Conservation (phyloP, 2,797 vertebrate species). For the Pantherophis vulpinus region DNA sequence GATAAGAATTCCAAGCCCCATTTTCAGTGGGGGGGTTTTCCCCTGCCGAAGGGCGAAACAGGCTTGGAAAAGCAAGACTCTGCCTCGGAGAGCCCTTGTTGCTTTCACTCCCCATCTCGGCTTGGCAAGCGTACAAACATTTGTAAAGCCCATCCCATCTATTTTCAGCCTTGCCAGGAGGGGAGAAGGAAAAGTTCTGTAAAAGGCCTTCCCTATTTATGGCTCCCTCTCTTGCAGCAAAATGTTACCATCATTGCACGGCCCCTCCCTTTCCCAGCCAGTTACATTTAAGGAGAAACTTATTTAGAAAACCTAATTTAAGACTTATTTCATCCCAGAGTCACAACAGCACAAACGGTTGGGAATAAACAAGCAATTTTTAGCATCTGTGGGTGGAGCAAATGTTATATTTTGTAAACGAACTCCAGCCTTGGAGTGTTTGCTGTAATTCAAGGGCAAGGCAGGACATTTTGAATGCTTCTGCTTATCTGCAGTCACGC, state of each 20-base stretch:
- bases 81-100: background rate
- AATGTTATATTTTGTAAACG: constrained; percentile 12
- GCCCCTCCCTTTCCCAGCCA: background rate
- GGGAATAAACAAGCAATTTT: constrained; percentile 17
- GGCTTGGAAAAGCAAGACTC: background rate
- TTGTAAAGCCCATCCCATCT: constrained; percentile 24
- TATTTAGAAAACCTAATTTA: background rate
- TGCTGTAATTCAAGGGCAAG: constrained; percentile 2
- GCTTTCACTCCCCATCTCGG: background rate
- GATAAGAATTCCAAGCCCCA: constrained; percentile 1
- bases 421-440: background rate
- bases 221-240: constrained; percentile 1
- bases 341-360: background rate
- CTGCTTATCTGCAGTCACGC: background rate
- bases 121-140: constrained; percentile 15
- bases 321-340: background rate
- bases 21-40: background rate
- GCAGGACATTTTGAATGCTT: background rate
- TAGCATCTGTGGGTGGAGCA: background rate
- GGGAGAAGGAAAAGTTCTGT: constrained; percentile 21
- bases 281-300: background rate
- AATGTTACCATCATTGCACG: background rate
- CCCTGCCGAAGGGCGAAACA: background rate
- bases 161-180: constrained; percentile 8
- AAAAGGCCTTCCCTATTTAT: constrained; percentile 26